Conservation (phyloP, 1,140 invertebrate species). For the Diorhabda elongata region DNA sequence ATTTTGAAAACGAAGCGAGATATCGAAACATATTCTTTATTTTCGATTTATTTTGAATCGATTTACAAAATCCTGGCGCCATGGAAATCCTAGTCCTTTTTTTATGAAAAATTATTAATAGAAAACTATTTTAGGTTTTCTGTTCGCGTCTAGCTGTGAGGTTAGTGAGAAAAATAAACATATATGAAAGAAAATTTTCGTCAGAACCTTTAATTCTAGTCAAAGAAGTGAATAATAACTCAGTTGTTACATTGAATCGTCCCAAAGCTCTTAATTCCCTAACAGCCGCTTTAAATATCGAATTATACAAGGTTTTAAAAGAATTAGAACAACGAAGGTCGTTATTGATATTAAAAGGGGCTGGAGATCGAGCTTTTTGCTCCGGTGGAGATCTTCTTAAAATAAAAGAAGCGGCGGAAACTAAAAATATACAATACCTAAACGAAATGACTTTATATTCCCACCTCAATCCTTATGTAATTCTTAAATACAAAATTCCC, state of each 20-base stretch:
- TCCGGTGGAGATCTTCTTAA: slow-evolving; percentile 94
- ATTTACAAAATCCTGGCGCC: too few species aligned
- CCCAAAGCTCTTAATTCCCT: slow-evolving; percentile 84
- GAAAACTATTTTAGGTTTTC: too few species aligned
- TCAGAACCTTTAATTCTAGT: slow-evolving; percentile 39
- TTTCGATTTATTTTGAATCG: too few species aligned
- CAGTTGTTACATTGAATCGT: slow-evolving; percentile 79
- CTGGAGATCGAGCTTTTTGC: slow-evolving; percentile 94
- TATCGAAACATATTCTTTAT: too few species aligned
- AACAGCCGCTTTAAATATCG: slow-evolving; percentile 83
- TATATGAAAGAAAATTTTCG: neutral
- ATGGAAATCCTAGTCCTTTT: too few species aligned
- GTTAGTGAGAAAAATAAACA: too few species aligned
- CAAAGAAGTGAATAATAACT: slow-evolving; percentile 56
- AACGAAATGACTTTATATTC: neutral
- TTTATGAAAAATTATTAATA: too few species aligned
- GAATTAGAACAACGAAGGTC: slow-evolving; percentile 81
- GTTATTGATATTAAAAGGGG: slow-evolving; percentile 87
- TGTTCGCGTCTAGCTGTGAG: too few species aligned
- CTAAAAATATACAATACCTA: slow-evolving; percentile 80
- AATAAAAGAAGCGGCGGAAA: slow-evolving; percentile 64
- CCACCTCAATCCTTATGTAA: slow-evolving; percentile 45
- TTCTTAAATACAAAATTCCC: slow-evolving; percentile 85
- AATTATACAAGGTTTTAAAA: slow-evolving; percentile 76
- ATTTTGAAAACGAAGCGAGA: too few species aligned